Percentiles rank a stretch among this genome's conserved stretches.
These are phyloP conservation scores for Callipepla squamata DNA, from an alignment of 2,113 vertebrate genomes.

Conservation along the genomic window DNA sequence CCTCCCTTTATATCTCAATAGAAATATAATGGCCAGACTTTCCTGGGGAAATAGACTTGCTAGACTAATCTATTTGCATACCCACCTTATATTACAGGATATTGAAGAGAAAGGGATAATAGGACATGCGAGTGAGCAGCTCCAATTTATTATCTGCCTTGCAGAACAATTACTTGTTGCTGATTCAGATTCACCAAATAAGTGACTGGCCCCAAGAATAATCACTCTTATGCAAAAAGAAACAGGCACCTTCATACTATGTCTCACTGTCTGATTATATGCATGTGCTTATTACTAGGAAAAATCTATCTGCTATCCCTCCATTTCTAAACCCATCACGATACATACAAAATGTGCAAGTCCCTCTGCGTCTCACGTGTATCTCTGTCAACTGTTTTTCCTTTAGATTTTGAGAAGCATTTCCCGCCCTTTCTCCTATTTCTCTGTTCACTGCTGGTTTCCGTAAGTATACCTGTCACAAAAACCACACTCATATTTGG, in stretches of 20 bases:
- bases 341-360: neutral
- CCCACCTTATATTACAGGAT: neutral
- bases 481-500: neutral
- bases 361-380: neutral
- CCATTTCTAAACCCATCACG: neutral
- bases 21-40: neutral
- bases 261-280: neutral
- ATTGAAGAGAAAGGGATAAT: neutral
- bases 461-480: neutral
- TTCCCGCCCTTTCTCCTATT: neutral
- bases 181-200: neutral
- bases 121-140: neutral
- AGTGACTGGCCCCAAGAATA: neutral
- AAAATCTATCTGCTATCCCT: neutral
- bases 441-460: neutral
- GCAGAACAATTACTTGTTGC: neutral
- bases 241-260: neutral
- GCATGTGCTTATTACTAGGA: neutral
- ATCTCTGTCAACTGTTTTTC: neutral
- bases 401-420: accelerated
- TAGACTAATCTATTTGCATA: neutral
- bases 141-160: neutral
- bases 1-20: neutral
- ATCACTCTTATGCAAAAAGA: neutral
- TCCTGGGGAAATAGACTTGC: neutral